phyloP scores from a whole-genome alignment of 2,113 vertebrate genomes.

The Marmota monax region DNA sequence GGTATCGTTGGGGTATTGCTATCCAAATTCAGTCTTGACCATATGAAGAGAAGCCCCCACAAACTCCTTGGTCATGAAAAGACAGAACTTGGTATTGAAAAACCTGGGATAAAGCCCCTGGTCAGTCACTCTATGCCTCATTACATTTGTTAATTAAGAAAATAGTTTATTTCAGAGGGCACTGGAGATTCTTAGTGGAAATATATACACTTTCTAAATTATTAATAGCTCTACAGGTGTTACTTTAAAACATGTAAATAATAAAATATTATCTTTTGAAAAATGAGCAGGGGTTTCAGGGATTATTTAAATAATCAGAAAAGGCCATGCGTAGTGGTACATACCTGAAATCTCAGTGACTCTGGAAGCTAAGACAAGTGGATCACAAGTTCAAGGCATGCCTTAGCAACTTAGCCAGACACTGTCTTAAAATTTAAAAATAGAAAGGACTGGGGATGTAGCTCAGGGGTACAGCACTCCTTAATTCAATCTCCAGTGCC shows the following conservation, averaged over 20 bases:
- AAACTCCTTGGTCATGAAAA: not conserved
- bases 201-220: not conserved
- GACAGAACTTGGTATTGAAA: not conserved
- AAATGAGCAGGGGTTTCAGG: not conserved
- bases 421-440: no score
- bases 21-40: not conserved
- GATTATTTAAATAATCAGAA: constrained; percentile 43
- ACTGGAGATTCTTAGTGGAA: not conserved
- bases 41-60: not conserved
- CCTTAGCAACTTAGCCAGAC: no score
- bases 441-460: no score
- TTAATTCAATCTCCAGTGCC: not conserved
- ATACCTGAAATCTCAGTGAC: no score
- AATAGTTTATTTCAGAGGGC: not conserved
- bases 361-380: no score
- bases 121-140: not conserved
- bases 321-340: not conserved
- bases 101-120: not conserved
- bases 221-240: not conserved
- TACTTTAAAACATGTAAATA: constrained; percentile 29
- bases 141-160: not conserved
- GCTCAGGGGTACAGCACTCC: no score
- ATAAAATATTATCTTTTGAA: not conserved
- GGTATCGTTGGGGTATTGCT: not conserved
- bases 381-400: no score